Percentiles rank a stretch among this genome's conserved stretches.
Conservation (phyloP, 2,113 vertebrate genomes). For the Boulengeromyrus knoepffleri region DNA sequence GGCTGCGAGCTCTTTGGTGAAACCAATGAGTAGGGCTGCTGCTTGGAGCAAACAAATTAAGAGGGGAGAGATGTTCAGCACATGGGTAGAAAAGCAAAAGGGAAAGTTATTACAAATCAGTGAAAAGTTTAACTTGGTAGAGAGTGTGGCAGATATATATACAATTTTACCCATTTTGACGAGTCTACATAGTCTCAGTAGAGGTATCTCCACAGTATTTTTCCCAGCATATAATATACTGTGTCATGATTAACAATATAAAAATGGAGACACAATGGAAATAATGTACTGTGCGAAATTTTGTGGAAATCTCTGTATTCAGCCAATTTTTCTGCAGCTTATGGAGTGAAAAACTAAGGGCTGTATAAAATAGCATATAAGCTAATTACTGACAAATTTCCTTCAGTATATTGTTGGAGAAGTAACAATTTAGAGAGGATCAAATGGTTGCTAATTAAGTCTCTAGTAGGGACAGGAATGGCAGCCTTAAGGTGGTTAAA, state of each 20-base stretch:
- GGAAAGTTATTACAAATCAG: not conserved
- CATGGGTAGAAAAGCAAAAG: not conserved
- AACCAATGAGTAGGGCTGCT: conserved; percentile 89
- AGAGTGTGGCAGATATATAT: not conserved
- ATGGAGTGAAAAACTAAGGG: not conserved
- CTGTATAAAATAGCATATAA: not conserved
- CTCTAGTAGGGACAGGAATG: not conserved
- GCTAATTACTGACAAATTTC: not conserved
- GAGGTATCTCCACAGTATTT: not conserved
- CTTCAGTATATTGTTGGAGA: not conserved
- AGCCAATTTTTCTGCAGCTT: not conserved
- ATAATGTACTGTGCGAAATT: not conserved
- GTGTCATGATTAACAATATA: not conserved
- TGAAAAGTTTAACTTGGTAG: not conserved
- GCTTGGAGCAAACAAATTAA: conserved; percentile 60
- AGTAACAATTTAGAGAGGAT: not conserved
- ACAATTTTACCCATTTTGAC: not conserved
- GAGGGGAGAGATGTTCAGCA: not conserved
- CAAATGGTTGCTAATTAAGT: not conserved
- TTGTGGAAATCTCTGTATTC: not conserved
- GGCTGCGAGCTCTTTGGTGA: conserved; percentile 84
- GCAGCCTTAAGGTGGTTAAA: not conserved
- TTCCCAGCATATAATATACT: not conserved
- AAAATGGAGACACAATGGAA: not conserved
- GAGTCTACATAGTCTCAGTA: not conserved